These are phyloP conservation scores for Eledone cirrhosa DNA, from an alignment of 2,888 invertebrate genomes.

Conservation along the genomic window DNA sequence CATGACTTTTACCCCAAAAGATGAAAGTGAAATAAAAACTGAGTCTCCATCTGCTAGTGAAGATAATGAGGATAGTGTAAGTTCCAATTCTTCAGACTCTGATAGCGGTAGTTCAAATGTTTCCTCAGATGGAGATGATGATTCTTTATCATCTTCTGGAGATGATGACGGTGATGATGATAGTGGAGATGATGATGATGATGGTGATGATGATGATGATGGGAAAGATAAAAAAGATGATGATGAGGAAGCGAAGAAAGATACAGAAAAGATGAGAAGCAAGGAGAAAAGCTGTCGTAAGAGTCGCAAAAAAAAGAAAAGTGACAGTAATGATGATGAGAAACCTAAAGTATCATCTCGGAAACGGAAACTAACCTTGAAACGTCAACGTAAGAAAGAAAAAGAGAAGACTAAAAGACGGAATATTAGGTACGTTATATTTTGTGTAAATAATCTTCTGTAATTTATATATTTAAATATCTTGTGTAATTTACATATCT, in stretches of 20 bases:
- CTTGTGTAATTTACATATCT: no score
- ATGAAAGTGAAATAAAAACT: not conserved
- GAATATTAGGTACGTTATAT: slow-evolving; percentile 11
- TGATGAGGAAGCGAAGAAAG: not conserved
- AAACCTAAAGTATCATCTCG: not conserved
- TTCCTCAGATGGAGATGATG: not conserved
- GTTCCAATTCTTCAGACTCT: not conserved
- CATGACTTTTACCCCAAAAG: not conserved
- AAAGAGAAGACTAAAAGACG: slow-evolving; percentile 20
- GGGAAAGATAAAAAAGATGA: not conserved
- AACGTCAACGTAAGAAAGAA: slow-evolving; percentile 21
- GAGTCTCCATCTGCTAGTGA: not conserved
- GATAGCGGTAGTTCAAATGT: slow-evolving; percentile 11
- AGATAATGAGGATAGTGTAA: not conserved
- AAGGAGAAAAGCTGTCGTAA: slow-evolving; percentile 8
- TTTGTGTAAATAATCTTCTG: not conserved
- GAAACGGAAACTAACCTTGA: not conserved
- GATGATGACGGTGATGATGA: not conserved
- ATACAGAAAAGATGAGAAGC: not conserved
- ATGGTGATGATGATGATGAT: not conserved
- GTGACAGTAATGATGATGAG: not conserved
- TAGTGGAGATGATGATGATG: not conserved
- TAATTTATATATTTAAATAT: not conserved
- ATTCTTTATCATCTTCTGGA: not conserved
- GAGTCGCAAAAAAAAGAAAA: not conserved